Conservation (phyloP, 2,888 invertebrate species). For the Drosophila kuntzei region DNA sequence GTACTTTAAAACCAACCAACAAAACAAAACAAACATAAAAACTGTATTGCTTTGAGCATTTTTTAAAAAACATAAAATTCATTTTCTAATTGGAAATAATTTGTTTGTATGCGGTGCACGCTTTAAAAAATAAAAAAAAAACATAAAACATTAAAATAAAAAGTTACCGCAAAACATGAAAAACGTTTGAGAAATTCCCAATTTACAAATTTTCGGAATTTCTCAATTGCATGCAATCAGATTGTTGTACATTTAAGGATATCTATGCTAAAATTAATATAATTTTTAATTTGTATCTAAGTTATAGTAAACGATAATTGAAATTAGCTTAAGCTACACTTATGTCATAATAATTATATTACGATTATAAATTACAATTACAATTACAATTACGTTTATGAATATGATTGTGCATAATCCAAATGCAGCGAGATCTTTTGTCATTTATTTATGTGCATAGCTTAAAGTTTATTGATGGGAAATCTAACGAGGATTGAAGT, state of each 20-base stretch:
- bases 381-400: slow-evolving; percentile 58
- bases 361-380: slow-evolving; percentile 50
- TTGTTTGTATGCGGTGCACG: slow-evolving; percentile 57
- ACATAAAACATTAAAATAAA: slow-evolving; percentile 1
- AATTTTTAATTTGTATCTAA: slow-evolving; percentile 63
- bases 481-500: not conserved
- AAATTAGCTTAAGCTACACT: slow-evolving; percentile 56
- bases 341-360: slow-evolving; percentile 69
- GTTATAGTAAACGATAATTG: slow-evolving; percentile 65
- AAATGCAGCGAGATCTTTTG: slow-evolving; percentile 44
- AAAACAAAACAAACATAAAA: slow-evolving; percentile 51
- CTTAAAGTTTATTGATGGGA: slow-evolving; percentile 2
- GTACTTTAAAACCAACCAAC: slow-evolving; percentile 60
- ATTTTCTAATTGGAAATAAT: slow-evolving; percentile 40
- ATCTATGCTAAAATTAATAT: slow-evolving; percentile 51
- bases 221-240: slow-evolving; percentile 57
- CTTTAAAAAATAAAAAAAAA: slow-evolving; percentile 50
- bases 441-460: slow-evolving; percentile 54
- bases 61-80: slow-evolving; percentile 42
- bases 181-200: slow-evolving; percentile 27
- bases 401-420: slow-evolving; percentile 34
- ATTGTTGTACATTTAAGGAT: slow-evolving; percentile 61
- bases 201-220: slow-evolving; percentile 13
- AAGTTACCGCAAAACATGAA: slow-evolving; percentile 10
- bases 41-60: slow-evolving; percentile 78